phyloP scores from a whole-genome alignment of 1,140 invertebrate species.

The Bombus soroeensis region DNA sequence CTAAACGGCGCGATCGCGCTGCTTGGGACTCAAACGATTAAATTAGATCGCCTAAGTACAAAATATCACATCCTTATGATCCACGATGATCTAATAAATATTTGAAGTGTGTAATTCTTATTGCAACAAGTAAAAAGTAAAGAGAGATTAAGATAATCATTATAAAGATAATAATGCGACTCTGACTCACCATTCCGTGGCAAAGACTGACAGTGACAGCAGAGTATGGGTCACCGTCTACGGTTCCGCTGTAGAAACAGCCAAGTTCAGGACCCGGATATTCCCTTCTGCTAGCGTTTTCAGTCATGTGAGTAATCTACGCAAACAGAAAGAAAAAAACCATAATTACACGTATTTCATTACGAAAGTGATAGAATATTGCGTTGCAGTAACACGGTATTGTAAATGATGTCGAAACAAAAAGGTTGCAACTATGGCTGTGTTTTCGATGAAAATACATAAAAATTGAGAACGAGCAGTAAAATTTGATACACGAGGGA shows the following conservation, averaged over 20 bases:
- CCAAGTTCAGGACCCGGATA: slow-evolving; percentile 81
- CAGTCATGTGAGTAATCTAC: slow-evolving; percentile 84
- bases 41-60: neutral
- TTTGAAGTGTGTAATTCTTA: neutral
- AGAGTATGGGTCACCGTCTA: slow-evolving; percentile 86
- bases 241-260: slow-evolving; percentile 88
- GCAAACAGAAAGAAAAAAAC: slow-evolving; percentile 37
- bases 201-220: slow-evolving; percentile 88
- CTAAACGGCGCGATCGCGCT: too few relatives aligned
- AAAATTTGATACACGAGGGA: neutral
- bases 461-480: neutral
- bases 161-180: slow-evolving; percentile 66
- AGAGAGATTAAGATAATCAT: neutral
- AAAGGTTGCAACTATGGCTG: too few relatives aligned
- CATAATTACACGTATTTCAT: neutral
- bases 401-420: too few relatives aligned
- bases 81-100: neutral
- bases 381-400: too few relatives aligned
- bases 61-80: neutral
- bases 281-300: slow-evolving; percentile 82
- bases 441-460: too few relatives aligned
- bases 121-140: neutral
- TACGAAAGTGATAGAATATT: neutral
- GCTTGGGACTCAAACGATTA: too few relatives aligned
- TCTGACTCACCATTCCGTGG: slow-evolving; percentile 89